Conservation (phyloP, 2,888 invertebrate genomes). For the Gnatocerus cornutus region DNA sequence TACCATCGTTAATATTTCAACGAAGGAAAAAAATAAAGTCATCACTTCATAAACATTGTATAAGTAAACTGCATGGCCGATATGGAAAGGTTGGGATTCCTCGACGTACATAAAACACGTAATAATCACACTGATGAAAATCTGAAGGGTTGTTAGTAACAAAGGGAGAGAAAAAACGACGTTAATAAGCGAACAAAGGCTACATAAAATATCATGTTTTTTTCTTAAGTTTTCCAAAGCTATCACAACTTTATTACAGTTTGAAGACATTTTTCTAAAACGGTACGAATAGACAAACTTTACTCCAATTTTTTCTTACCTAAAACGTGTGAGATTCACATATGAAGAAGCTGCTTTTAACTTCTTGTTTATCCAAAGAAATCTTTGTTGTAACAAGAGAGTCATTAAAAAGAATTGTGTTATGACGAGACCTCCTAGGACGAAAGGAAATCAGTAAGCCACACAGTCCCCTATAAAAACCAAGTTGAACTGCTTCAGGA, state of each 20-base stretch:
- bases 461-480: conserved; percentile 20
- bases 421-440: conserved; percentile 1
- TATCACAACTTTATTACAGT: neutral
- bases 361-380: conserved; percentile 23
- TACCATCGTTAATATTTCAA: neutral
- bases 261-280: neutral
- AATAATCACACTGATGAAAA: conserved; percentile 18
- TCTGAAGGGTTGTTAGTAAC: conserved; percentile 20
- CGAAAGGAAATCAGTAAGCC: conserved; percentile 30
- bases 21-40: neutral
- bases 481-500: conserved; percentile 12
- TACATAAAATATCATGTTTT: conserved; percentile 25
- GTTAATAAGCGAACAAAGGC: neutral
- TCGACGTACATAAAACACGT: conserved; percentile 20
- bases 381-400: conserved; percentile 16
- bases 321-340: no score
- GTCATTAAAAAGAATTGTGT: conserved; percentile 23
- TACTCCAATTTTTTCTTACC: no score
- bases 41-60: conserved; percentile 7
- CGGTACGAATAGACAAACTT: no score
- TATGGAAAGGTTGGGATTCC: conserved; percentile 17
- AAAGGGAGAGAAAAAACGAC: conserved; percentile 15
- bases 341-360: neutral
- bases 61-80: conserved; percentile 2
- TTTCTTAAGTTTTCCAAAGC: conserved; percentile 22